A percentile compares a stretch with the other conserved stretches of the same genome.
phyloP scores from a whole-genome alignment of 2,888 invertebrate genomes.

The Pristionchus entomophagus region DNA sequence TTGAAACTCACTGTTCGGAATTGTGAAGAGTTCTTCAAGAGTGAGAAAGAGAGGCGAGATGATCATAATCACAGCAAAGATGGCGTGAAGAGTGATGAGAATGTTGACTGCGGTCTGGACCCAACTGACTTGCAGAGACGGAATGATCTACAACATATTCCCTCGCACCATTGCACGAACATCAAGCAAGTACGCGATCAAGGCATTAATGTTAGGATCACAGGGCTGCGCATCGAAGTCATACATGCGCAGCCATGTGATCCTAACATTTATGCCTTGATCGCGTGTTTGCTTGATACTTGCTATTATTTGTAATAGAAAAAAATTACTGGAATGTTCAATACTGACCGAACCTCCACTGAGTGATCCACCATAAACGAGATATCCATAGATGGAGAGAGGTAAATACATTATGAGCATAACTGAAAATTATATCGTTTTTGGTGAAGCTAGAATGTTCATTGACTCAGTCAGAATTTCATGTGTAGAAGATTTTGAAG shows the following conservation, averaged over 20 bases:
- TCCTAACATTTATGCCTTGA: no score
- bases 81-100: conserved; percentile 57
- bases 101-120: conserved; percentile 59
- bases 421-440: background rate
- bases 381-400: conserved; percentile 55
- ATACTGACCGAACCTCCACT: background rate
- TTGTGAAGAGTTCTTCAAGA: conserved; percentile 58
- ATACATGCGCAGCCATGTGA: no score
- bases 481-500: no score
- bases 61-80: conserved; percentile 55
- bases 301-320: no score
- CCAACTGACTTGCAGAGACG: conserved; percentile 54
- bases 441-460: background rate
- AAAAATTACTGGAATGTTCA: background rate
- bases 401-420: conserved; percentile 59
- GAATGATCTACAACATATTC: conserved; percentile 41
- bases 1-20: conserved; percentile 53
- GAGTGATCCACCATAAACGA: conserved; percentile 58
- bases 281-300: no score
- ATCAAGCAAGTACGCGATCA: no score
- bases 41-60: conserved; percentile 59
- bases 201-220: no score
- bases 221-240: no score
- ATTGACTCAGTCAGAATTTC: no score
- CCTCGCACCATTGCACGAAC: no score